Percentiles rank a stretch among this genome's conserved stretches.
Evolutionary conservation across 2,113 vertebrate genomes (phyloP).

Genomic region (Petroica traversi): DNA sequence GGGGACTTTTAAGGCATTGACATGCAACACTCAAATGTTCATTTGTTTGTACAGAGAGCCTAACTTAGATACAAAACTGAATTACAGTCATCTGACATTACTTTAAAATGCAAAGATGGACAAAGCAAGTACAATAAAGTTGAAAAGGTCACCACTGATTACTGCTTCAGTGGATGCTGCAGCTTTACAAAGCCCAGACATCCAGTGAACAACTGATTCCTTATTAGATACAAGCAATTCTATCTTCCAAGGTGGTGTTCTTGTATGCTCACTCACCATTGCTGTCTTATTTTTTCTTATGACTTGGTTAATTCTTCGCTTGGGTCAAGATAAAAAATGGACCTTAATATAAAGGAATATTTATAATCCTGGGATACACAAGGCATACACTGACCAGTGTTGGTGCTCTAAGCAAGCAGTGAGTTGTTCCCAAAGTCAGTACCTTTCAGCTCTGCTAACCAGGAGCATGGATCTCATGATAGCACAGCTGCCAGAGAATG

Average conservation of each 20-base stretch:
- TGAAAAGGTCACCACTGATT: background rate
- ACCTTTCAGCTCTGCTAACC: background rate
- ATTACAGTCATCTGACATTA: background rate
- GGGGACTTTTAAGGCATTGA: background rate
- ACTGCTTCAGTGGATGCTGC: background rate
- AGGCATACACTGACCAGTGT: background rate
- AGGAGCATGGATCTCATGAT: accelerated
- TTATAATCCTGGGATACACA: background rate
- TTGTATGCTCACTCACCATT: background rate
- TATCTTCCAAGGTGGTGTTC: background rate
- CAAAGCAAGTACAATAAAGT: background rate
- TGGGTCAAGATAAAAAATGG: background rate
- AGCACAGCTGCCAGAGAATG: background rate
- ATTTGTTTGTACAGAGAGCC: background rate
- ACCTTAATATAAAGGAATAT: background rate
- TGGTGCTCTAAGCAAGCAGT: background rate
- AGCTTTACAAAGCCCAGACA: background rate
- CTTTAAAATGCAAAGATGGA: background rate
- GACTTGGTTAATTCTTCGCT: background rate
- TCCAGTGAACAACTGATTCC: background rate
- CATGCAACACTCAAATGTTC: background rate
- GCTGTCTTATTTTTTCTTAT: background rate
- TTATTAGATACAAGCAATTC: background rate
- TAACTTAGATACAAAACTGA: background rate
- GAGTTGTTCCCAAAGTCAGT: background rate